These are phyloP conservation scores for Pterocles gutturalis DNA, from an alignment of 2,113 vertebrate species.

Conservation along the genomic window DNA sequence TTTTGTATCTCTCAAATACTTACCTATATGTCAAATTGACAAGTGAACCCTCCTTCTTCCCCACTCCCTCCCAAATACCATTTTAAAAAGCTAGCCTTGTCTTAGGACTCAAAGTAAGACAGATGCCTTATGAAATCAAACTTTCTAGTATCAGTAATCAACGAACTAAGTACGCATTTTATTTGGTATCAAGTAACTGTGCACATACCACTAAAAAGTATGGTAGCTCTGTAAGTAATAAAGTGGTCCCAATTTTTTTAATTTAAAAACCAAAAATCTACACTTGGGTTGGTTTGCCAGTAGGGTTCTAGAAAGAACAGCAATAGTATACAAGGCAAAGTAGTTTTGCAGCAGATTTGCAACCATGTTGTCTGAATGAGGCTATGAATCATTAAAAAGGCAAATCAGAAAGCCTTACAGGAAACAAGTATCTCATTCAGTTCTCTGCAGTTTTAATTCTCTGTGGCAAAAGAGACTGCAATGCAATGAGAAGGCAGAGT, in stretches of 20 bases:
- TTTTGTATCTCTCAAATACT: slow-evolving; percentile 75
- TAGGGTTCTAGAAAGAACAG: background rate
- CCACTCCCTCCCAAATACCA: background rate
- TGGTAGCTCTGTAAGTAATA: background rate
- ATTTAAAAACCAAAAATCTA: background rate
- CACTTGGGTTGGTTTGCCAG: background rate
- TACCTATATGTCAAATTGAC: slow-evolving; percentile 67
- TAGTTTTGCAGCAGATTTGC: background rate
- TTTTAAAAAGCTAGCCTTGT: slow-evolving; percentile 85
- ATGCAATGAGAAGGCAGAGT: background rate
- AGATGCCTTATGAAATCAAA: slow-evolving; percentile 38
- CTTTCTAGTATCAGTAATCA: background rate
- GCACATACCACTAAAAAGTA: background rate
- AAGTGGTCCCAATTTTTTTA: background rate
- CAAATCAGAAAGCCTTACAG: background rate
- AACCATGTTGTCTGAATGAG: background rate
- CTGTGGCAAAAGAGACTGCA: background rate
- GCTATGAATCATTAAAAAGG: background rate
- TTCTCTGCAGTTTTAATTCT: background rate
- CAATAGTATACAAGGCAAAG: slow-evolving; percentile 14
- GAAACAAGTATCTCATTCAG: background rate
- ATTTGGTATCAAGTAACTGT: background rate
- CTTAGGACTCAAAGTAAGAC: slow-evolving; percentile 23
- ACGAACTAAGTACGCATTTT: background rate
- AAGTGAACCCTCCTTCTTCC: slow-evolving; percentile 20